Conservation (phyloP, 1,140 invertebrate genomes). For the Trachymyrmex cornetzi region DNA sequence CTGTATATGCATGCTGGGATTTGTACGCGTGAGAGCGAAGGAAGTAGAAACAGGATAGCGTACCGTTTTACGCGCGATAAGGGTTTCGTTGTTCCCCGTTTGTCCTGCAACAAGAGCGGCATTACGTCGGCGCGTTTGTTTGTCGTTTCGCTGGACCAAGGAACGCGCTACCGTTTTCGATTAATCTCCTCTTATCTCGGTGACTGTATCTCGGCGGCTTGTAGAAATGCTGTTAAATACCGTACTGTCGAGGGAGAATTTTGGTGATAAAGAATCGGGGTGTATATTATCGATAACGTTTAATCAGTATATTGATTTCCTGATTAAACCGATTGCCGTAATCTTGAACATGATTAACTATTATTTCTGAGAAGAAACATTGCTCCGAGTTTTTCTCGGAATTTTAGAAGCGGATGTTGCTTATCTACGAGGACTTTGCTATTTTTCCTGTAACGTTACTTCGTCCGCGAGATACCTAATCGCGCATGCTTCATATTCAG, state of each 20-base stretch:
- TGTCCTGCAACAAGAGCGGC: neutral
- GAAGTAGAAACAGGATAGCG: constrained; percentile 70
- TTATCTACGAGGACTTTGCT: constrained; percentile 14
- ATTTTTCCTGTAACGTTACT: constrained; percentile 56
- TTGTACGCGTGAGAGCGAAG: constrained; percentile 70
- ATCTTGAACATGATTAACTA: neutral
- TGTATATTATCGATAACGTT: neutral
- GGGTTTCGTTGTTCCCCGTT: constrained; percentile 47
- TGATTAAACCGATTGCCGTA: neutral
- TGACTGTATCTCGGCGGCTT: neutral
- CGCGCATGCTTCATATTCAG: constrained; percentile 67
- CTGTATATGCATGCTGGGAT: constrained; percentile 47
- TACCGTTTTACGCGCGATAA: constrained; percentile 74
- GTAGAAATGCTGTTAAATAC: constrained; percentile 20
- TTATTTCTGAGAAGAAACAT: neutral
- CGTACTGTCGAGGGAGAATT: neutral
- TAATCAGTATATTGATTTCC: neutral
- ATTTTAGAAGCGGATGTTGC: constrained; percentile 31
- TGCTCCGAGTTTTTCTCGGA: neutral
- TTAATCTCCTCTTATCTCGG: constrained; percentile 8
- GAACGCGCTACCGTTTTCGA: constrained; percentile 4
- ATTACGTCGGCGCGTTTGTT: constrained; percentile 12
- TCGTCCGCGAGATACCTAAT: constrained; percentile 54
- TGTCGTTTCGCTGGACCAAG: constrained; percentile 7
- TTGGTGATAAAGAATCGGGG: neutral